Conservation (phyloP, 2,888 invertebrate species). For the Acleris cristana region DNA sequence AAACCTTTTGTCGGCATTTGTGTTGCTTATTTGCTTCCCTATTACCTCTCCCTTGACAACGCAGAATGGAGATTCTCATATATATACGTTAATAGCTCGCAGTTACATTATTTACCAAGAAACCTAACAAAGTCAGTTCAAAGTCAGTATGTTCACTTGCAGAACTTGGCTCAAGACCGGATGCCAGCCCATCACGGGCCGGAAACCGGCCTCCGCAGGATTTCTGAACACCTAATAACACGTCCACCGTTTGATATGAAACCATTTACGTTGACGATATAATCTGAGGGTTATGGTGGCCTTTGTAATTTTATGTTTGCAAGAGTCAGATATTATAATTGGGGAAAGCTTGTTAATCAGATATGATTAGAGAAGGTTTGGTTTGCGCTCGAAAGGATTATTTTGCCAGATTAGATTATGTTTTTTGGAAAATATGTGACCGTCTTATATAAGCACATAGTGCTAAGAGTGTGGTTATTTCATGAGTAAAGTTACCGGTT, state of each 20-base stretch:
- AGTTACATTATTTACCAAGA: neutral
- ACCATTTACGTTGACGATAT: neutral
- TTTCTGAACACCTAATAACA: slow-evolving; percentile 8
- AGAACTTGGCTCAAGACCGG: slow-evolving; percentile 20
- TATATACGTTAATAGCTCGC: no score
- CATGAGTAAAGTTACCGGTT: no score
- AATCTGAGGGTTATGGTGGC: neutral
- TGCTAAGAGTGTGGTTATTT: no score
- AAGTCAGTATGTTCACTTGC: slow-evolving; percentile 17
- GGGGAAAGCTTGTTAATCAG: no score
- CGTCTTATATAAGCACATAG: neutral
- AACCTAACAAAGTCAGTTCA: slow-evolving; percentile 17
- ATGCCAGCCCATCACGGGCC: slow-evolving; percentile 17
- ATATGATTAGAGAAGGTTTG: neutral
- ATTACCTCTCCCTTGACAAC: no score
- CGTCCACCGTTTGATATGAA: slow-evolving; percentile 1
- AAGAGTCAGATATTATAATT: no score
- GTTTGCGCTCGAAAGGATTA: neutral
- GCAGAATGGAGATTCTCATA: no score
- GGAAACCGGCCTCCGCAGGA: slow-evolving; percentile 8
- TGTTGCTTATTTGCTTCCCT: no score
- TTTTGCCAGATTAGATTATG: no score
- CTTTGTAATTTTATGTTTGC: no score
- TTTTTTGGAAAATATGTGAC: neutral
- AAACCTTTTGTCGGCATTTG: no score